Base-by-base conservation (phyloP, 2,888 invertebrate species). In the Drosophila borborema region DNA sequence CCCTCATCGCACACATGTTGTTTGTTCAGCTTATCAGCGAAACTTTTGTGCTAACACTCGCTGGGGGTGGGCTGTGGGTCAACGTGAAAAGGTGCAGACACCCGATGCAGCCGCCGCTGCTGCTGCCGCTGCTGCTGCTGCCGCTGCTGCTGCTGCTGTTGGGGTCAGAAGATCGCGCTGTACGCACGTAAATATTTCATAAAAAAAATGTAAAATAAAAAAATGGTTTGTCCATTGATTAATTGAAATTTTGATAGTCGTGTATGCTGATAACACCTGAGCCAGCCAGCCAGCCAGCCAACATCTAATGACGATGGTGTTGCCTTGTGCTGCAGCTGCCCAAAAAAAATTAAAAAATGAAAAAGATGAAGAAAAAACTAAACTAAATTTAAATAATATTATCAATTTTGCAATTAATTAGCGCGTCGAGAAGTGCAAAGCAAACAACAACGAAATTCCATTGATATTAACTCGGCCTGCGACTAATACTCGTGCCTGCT, bases 321-420 rank as follows among this genome's bases (percentile, higher is more conserved):
- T 36, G 56, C n/a, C 23, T 1, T 40, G 64, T 40, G 64, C 36
- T 65, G 65, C 72, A 61, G 68, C 56, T 67, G 73, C 28, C 58
- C 6, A 18, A 70, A 75, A 23, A 45, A 28, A 28, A 28, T 20
- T 20, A 20, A 20, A 8, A 14, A 41, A n/a, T 0, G 0, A 41
- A n/a, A 43, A 43, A 28, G 28, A n/a, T n/a, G n/a, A 28, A 28
- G 28, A 28, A 28, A 9, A 28, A 48, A 16, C 48, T 28, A 48
- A 77, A 63, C 59, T 61, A 77, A 78, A 68, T 77, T 69, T 68
- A 78, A 78, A 73, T 51, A 74, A 60, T 73, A 69, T 69, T 77
- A 75, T 75, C 75, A 75, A 46, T 77, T 74, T 74, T 36, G 72
- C 67, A 67, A 64, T 67, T 76, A 76, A 76, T 76, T 76, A 61